Evolutionary conservation across 1,140 invertebrate species (phyloP).

Genomic region (Drosophila elegans): DNA sequence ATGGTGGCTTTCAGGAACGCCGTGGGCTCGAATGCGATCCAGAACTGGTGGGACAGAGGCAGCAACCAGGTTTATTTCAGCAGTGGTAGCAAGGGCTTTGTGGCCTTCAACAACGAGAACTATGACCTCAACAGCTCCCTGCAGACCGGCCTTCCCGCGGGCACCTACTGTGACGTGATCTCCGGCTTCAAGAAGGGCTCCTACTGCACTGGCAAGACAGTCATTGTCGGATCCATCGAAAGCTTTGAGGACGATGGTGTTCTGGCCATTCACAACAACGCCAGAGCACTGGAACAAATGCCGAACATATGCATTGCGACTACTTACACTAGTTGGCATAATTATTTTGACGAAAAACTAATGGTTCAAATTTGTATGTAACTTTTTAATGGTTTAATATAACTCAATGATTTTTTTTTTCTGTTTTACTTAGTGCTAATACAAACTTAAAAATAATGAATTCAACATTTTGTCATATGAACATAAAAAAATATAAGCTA

Average conservation of each 20-base stretch:
- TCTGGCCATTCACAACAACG: slow-evolving; percentile 90
- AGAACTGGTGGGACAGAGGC: slow-evolving; percentile 92
- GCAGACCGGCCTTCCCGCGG: slow-evolving; percentile 90
- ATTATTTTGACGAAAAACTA: too few relatives aligned
- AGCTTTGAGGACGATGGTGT: slow-evolving; percentile 88
- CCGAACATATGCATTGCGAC: too few relatives aligned
- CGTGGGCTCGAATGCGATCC: slow-evolving; percentile 86
- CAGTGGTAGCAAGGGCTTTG: slow-evolving; percentile 89
- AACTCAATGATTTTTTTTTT: too few relatives aligned
- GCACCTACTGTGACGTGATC: slow-evolving; percentile 94
- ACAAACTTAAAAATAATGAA: too few relatives aligned
- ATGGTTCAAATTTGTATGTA: too few relatives aligned
- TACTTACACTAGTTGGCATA: too few relatives aligned
- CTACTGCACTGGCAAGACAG: slow-evolving; percentile 89
- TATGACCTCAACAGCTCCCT: slow-evolving; percentile 86
- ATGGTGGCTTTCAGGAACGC: slow-evolving; percentile 93
- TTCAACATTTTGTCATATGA: too few relatives aligned
- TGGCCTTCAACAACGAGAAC: slow-evolving; percentile 90
- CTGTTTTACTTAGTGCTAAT: too few relatives aligned
- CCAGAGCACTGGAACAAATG: slow-evolving; percentile 18
- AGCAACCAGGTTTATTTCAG: slow-evolving; percentile 92
- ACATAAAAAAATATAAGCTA: too few relatives aligned
- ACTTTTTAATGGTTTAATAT: too few relatives aligned
- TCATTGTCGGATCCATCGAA: slow-evolving; percentile 88
- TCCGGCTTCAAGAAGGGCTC: slow-evolving; percentile 88